Evolutionary conservation across 1,140 invertebrate species (phyloP).

Genomic region (Tetramorium alpestre): DNA sequence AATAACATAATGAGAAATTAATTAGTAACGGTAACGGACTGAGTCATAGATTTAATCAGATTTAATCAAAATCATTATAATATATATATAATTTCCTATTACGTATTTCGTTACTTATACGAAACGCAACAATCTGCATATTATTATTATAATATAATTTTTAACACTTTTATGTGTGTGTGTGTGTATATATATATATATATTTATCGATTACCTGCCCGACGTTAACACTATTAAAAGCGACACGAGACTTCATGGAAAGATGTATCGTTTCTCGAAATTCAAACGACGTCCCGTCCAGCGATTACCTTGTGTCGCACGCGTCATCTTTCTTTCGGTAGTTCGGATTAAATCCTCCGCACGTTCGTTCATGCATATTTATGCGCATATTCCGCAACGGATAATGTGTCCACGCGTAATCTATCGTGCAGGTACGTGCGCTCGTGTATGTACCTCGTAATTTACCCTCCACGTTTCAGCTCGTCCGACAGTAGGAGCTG

Average conservation of each 20-base stretch:
- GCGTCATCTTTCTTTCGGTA: slow-evolving; percentile 36
- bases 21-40: slow-evolving; percentile 52
- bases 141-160: neutral
- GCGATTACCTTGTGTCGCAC: slow-evolving; percentile 40
- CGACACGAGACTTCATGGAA: neutral
- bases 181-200: no score
- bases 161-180: neutral
- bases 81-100: slow-evolving; percentile 61
- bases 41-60: slow-evolving; percentile 39
- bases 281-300: slow-evolving; percentile 18
- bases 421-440: slow-evolving; percentile 54
- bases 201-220: neutral
- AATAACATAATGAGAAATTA: slow-evolving; percentile 66
- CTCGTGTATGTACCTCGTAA: slow-evolving; percentile 39
- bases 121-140: neutral
- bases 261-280: slow-evolving; percentile 22
- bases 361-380: slow-evolving; percentile 59
- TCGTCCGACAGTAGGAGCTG: slow-evolving; percentile 18
- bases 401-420: slow-evolving; percentile 59
- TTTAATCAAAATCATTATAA: slow-evolving; percentile 65
- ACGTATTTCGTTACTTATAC: slow-evolving; percentile 46
- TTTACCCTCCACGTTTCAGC: slow-evolving; percentile 8
- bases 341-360: slow-evolving; percentile 53
- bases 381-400: slow-evolving; percentile 48
- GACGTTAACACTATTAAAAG: slow-evolving; percentile 2